Evolutionary conservation across 2,113 vertebrate genomes (phyloP).

Genomic region (Picathartes gymnocephalus): DNA sequence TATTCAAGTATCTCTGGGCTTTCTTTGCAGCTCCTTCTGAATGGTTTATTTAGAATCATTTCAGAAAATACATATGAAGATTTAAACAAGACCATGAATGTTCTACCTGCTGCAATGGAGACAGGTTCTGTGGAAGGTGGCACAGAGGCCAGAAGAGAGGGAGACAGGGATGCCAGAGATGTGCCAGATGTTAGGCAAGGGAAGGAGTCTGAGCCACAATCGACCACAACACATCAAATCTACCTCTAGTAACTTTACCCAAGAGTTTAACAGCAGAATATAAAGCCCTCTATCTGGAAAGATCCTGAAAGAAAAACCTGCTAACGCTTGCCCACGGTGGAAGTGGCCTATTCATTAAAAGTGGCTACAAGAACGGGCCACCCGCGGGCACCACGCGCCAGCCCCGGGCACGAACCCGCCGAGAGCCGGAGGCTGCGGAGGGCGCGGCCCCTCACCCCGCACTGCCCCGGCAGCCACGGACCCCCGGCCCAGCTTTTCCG

Average conservation of each 20-base stretch:
- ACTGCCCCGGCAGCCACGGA: background rate
- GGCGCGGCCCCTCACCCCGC: background rate
- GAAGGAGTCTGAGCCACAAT: background rate
- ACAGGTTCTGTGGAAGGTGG: background rate
- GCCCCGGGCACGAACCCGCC: background rate
- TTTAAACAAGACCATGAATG: accelerated
- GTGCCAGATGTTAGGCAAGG: background rate
- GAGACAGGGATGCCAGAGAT: background rate
- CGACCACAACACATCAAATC: accelerated
- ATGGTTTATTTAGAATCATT: background rate
- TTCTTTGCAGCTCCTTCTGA: background rate
- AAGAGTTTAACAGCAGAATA: too few species aligned
- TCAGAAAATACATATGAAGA: accelerated
- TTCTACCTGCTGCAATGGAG: accelerated
- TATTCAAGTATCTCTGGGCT: background rate
- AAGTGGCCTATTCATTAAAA: background rate
- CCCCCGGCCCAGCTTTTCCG: background rate
- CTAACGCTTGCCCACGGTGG: background rate
- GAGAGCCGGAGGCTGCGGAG: background rate
- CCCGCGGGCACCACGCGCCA: background rate
- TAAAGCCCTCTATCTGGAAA: accelerated
- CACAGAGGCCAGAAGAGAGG: background rate
- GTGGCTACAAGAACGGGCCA: background rate
- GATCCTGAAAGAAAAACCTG: accelerated
- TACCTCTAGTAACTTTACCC: accelerated